Evolutionary conservation across 2,888 invertebrate species (phyloP).

Genomic region (Malthinus seriepunctatus): DNA sequence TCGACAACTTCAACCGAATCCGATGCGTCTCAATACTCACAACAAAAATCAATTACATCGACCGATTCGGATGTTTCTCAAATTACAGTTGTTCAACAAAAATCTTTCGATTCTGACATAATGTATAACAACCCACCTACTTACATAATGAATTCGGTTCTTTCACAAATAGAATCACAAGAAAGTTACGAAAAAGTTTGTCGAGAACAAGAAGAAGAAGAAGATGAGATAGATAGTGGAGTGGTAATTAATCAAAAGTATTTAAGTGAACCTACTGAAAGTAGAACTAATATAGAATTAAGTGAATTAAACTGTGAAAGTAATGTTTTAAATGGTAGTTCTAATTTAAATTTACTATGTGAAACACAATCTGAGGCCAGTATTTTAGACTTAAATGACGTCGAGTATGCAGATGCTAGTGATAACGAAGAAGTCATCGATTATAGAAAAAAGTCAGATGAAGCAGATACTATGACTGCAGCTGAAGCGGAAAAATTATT

Average conservation of each 20-base stretch:
- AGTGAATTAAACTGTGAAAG: slow-evolving; percentile 15
- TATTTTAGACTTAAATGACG: slow-evolving; percentile 60
- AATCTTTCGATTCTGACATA: slow-evolving; percentile 50
- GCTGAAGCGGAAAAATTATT: slow-evolving; percentile 87
- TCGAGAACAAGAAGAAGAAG: background rate
- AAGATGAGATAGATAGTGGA: background rate
- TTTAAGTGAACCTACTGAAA: background rate
- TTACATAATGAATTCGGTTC: slow-evolving; percentile 47
- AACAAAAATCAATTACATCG: slow-evolving; percentile 36
- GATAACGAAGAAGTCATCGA: slow-evolving; percentile 53
- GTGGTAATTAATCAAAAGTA: background rate
- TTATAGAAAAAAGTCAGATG: slow-evolving; percentile 47
- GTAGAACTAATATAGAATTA: slow-evolving; percentile 15
- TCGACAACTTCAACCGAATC: slow-evolving; percentile 14
- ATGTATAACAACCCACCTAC: slow-evolving; percentile 46
- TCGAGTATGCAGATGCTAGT: slow-evolving; percentile 62
- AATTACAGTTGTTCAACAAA: slow-evolving; percentile 47
- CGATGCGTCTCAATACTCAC: slow-evolving; percentile 2
- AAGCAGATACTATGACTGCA: slow-evolving; percentile 73
- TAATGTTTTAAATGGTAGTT: slow-evolving; percentile 10
- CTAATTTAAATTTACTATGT: slow-evolving; percentile 10
- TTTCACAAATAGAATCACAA: slow-evolving; percentile 51
- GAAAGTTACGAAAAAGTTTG: slow-evolving; percentile 42
- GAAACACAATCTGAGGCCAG: slow-evolving; percentile 57
- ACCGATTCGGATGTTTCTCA: slow-evolving; percentile 50